Evolutionary conservation across 2,797 vertebrate genomes (phyloP).

Genomic region (Pelobates cultripes): DNA sequence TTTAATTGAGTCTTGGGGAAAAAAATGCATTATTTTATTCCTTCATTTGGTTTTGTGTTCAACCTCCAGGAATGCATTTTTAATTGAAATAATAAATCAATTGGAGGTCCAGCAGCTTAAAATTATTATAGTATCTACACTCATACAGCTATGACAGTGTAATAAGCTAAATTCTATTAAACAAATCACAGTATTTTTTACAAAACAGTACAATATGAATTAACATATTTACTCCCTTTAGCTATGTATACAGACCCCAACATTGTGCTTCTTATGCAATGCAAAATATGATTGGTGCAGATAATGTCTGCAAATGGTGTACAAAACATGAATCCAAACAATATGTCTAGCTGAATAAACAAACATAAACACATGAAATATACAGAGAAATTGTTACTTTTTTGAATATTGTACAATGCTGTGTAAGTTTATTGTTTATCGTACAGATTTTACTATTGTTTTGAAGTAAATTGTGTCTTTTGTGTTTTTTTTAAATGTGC

Average conservation of each 20-base stretch:
- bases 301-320: too few relatives aligned
- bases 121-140: neutral
- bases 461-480: too few relatives aligned
- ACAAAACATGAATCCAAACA: too few relatives aligned
- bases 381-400: too few relatives aligned
- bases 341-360: too few relatives aligned
- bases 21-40: too few relatives aligned
- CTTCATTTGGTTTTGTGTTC: neutral
- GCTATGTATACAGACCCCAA: neutral
- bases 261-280: slow-evolving; percentile 4
- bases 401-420: too few relatives aligned
- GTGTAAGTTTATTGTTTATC: too few relatives aligned
- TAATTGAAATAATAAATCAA: neutral
- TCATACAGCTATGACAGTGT: neutral
- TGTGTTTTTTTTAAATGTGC: too few relatives aligned
- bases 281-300: neutral
- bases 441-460: too few relatives aligned
- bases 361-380: too few relatives aligned
- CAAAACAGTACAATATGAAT: neutral
- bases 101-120: neutral
- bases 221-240: neutral
- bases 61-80: neutral
- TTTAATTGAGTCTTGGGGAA: too few relatives aligned
- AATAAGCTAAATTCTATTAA: neutral
- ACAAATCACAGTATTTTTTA: neutral